A percentile compares a stretch with the other conserved stretches of the same genome.
Evolutionary conservation across 2,888 invertebrate species (phyloP).

Genomic region (Agriopis marginaria): DNA sequence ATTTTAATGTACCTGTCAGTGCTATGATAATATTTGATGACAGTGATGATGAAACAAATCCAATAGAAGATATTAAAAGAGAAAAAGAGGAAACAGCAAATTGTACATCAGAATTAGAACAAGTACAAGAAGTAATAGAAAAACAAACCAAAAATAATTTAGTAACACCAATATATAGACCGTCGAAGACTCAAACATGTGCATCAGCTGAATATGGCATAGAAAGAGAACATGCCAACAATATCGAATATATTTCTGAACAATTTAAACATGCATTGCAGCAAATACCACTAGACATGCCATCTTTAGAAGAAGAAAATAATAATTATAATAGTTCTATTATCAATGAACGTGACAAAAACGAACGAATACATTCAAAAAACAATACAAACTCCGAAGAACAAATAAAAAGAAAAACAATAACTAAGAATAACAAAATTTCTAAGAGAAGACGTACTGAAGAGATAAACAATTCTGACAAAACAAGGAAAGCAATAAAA

Average conservation of each 20-base stretch:
- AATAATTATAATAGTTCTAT: background rate
- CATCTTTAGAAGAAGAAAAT: conserved; percentile 7
- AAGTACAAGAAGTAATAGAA: background rate
- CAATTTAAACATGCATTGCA: background rate
- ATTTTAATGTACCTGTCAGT: conserved; percentile 54
- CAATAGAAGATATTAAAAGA: conserved; percentile 7
- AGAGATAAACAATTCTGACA: background rate
- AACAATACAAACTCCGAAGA: background rate
- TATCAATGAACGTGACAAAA: background rate
- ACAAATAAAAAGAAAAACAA: background rate
- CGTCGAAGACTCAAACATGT: background rate
- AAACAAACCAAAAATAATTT: background rate
- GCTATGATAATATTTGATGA: conserved; percentile 55
- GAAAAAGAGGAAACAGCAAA: conserved; percentile 5
- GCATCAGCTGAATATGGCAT: background rate
- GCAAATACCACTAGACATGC: conserved; percentile 11
- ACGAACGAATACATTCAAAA: background rate
- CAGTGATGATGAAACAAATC: conserved; percentile 46
- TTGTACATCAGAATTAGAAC: background rate
- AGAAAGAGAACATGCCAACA: background rate
- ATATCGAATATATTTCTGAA: background rate
- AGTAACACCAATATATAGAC: background rate
- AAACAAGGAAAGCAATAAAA: background rate
- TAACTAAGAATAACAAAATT: background rate
- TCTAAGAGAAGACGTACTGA: background rate